Conservation (phyloP, 2,113 vertebrate species). For the Hydropotes inermis region DNA sequence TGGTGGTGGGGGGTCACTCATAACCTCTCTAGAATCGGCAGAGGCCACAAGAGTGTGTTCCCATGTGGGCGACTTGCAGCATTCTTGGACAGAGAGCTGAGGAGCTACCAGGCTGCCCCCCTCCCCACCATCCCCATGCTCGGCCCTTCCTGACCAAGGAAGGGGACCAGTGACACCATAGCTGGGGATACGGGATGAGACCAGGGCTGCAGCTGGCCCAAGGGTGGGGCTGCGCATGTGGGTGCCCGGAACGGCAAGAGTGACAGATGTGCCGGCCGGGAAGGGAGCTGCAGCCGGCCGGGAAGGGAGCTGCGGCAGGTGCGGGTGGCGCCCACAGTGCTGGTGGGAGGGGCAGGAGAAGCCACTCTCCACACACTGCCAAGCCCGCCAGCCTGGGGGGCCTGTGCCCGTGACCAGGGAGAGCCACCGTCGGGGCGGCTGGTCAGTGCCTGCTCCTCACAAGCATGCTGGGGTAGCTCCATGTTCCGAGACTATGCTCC, state of each 20-base stretch:
- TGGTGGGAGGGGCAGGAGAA: background rate
- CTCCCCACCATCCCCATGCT: rapidly evolving
- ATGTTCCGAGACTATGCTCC: background rate
- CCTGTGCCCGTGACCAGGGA: rapidly evolving
- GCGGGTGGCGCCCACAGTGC: background rate
- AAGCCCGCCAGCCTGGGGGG: rapidly evolving
- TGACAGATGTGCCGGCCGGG: rapidly evolving
- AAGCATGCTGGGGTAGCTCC: rapidly evolving
- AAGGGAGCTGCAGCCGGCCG: background rate
- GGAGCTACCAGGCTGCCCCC: rapidly evolving
- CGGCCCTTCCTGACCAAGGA: background rate
- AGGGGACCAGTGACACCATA: background rate
- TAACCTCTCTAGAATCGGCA: background rate
- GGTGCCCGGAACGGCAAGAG: background rate
- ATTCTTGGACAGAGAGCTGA: background rate
- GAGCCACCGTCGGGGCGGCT: rapidly evolving
- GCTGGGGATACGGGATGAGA: background rate
- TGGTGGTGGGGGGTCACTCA: background rate
- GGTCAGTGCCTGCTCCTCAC: background rate
- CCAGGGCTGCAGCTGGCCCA: rapidly evolving
- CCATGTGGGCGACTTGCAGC: background rate
- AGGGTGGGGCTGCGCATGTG: rapidly evolving
- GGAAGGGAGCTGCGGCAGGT: background rate
- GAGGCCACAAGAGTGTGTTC: rapidly evolving
- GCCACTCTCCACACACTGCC: rapidly evolving